phyloP scores from a whole-genome alignment of 1,140 invertebrate genomes.

The Aradophagus sp. region DNA sequence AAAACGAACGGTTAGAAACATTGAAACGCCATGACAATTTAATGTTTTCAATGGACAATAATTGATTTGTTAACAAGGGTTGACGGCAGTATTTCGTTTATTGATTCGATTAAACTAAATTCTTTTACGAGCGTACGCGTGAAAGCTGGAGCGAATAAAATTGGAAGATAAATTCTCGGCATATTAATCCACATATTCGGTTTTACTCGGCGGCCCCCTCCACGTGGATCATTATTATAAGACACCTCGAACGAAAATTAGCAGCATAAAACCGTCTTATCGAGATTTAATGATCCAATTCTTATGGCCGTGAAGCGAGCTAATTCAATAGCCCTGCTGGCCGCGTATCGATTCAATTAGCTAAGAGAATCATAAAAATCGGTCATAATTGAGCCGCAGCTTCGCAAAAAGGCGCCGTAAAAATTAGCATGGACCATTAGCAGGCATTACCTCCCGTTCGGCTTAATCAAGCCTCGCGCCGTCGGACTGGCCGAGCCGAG shows the following conservation, averaged over 20 bases:
- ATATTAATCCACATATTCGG: too few relatives aligned
- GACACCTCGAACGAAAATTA: conserved; percentile 2
- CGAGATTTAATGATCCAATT: conserved; percentile 64
- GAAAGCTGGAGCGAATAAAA: too few relatives aligned
- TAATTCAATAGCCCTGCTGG: conserved; percentile 65
- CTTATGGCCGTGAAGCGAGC: conserved; percentile 58
- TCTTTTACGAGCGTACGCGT: too few relatives aligned
- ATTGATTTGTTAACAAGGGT: too few relatives aligned
- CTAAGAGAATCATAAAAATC: conserved; percentile 66
- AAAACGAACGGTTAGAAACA: too few relatives aligned
- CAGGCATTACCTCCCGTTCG: conserved; percentile 30
- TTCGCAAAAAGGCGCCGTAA: conserved; percentile 9
- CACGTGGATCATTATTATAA: conserved; percentile 1
- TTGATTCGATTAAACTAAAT: too few relatives aligned
- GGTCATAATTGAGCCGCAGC: conserved; percentile 42
- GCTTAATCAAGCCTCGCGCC: conserved; percentile 29
- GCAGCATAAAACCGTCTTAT: neutral
- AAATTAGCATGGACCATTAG: conserved; percentile 32
- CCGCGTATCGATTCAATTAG: conserved; percentile 70
- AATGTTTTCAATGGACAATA: too few relatives aligned
- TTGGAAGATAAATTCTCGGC: too few relatives aligned
- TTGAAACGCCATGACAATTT: too few relatives aligned
- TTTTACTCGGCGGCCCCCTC: too few relatives aligned
- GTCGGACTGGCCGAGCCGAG: neutral
- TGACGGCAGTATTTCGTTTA: too few relatives aligned